These are phyloP conservation scores for Brachyptera putata DNA, from an alignment of 2,888 invertebrate species.

Conservation along the genomic window DNA sequence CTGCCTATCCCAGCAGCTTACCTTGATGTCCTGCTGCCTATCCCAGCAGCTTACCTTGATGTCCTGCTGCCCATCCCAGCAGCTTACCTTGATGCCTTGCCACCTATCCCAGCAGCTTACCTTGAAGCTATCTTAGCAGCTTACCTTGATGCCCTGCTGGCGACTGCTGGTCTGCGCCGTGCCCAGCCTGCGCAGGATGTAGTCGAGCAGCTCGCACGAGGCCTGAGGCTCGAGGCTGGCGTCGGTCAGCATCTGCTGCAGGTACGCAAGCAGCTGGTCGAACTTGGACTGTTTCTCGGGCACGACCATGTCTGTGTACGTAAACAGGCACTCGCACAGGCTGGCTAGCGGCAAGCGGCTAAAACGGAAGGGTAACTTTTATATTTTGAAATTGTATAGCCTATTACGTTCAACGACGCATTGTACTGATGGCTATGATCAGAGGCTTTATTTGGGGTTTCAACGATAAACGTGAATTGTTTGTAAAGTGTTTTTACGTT, in stretches of 20 bases:
- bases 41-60: no score
- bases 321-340: constrained; percentile 89
- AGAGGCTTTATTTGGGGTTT: no score
- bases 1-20: not conserved
- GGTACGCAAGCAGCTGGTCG: constrained; percentile 65
- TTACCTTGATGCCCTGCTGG: constrained; percentile 65
- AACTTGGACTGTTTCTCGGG: constrained; percentile 68
- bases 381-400: no score
- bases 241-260: constrained; percentile 56
- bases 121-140: no score
- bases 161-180: constrained; percentile 76
- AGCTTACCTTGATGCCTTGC: not conserved
- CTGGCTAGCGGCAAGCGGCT: constrained; percentile 95
- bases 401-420: not conserved
- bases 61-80: not conserved
- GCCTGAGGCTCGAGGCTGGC: constrained; percentile 46
- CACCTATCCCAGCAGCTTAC: constrained; percentile 43
- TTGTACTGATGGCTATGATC: no score
- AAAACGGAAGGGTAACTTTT: constrained; percentile 2
- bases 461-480: no score
- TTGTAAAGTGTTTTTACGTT: no score
- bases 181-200: constrained; percentile 79
- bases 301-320: constrained; percentile 48
- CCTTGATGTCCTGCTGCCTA: not conserved
- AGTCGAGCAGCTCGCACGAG: constrained; percentile 82